Percentiles rank a stretch among this genome's conserved stretches.
These are phyloP conservation scores for Marisa cornuarietis DNA, from an alignment of 1,140 invertebrate species.

Conservation along the genomic window DNA sequence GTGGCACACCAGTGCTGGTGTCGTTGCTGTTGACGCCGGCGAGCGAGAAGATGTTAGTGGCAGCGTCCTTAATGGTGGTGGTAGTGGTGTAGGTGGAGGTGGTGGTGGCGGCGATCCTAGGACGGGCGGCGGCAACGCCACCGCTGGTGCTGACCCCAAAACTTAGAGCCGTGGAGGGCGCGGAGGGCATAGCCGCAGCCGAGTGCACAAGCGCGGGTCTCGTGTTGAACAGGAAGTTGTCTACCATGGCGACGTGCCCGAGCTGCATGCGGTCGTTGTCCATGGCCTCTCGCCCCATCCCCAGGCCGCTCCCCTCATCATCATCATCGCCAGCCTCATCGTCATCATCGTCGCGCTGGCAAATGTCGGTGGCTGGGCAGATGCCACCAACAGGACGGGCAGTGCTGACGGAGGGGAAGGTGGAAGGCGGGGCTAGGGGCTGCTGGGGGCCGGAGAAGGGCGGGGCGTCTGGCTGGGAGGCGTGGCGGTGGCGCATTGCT, in stretches of 20 bases:
- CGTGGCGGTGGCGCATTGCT: not conserved
- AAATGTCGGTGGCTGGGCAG: not conserved
- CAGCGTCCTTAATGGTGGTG: not conserved
- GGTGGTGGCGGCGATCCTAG: not conserved
- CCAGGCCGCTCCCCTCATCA: not conserved
- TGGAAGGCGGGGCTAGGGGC: not conserved
- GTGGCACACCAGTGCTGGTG: too few relatives aligned
- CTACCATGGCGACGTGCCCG: not conserved
- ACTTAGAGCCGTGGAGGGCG: not conserved
- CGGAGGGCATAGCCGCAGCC: not conserved
- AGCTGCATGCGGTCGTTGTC: slow-evolving; percentile 2
- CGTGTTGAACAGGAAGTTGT: slow-evolving; percentile 3
- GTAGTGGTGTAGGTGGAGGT: not conserved
- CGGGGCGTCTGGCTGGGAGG: not conserved
- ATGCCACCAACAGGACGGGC: not conserved
- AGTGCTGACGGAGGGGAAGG: not conserved
- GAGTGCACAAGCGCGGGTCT: not conserved
- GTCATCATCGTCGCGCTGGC: not conserved
- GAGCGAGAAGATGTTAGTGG: too few relatives aligned
- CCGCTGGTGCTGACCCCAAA: too few relatives aligned
- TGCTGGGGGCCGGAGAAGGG: not conserved
- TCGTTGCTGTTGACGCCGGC: too few relatives aligned
- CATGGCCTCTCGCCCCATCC: not conserved
- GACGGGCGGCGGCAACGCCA: not conserved
- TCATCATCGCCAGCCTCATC: not conserved